phyloP scores from a whole-genome alignment of 2,888 invertebrate genomes.

The Lasioglossum figueresi region DNA sequence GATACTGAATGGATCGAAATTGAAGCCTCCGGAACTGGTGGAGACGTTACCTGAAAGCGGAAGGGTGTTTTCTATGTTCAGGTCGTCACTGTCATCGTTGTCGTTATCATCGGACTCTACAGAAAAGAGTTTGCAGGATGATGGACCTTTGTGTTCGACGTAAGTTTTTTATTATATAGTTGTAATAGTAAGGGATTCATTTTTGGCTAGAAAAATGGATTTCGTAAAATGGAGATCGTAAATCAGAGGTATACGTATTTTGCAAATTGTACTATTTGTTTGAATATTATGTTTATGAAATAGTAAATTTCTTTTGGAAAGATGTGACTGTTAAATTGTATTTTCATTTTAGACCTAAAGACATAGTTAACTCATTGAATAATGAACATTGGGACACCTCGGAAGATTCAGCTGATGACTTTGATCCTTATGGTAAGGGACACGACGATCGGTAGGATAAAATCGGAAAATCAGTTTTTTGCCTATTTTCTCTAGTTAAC shows the following conservation, averaged over 20 bases:
- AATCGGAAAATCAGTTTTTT: no score
- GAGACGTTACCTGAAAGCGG: not conserved
- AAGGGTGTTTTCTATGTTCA: not conserved
- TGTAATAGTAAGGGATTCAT: not conserved
- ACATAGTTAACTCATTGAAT: not conserved
- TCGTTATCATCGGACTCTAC: not conserved
- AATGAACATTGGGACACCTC: slow-evolving; percentile 74
- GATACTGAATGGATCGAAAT: no score
- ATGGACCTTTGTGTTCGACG: not conserved
- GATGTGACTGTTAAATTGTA: not conserved
- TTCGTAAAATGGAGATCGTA: no score
- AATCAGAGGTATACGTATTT: no score
- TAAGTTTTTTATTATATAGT: slow-evolving; percentile 22
- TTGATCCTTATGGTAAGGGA: slow-evolving; percentile 69
- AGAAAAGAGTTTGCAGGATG: not conserved
- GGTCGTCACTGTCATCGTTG: not conserved
- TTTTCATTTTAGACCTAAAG: slow-evolving; percentile 17
- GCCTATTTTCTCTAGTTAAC: no score
- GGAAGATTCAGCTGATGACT: slow-evolving; percentile 73
- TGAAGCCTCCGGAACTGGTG: no score
- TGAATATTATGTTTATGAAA: no score
- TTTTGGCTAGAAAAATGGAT: no score
- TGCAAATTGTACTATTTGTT: no score
- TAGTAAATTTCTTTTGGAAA: not conserved
- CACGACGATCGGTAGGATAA: no score